A percentile compares a stretch with the other conserved stretches of the same genome.
Evolutionary conservation across 2,797 vertebrate genomes (phyloP).

Genomic region (Anguilla marmorata): DNA sequence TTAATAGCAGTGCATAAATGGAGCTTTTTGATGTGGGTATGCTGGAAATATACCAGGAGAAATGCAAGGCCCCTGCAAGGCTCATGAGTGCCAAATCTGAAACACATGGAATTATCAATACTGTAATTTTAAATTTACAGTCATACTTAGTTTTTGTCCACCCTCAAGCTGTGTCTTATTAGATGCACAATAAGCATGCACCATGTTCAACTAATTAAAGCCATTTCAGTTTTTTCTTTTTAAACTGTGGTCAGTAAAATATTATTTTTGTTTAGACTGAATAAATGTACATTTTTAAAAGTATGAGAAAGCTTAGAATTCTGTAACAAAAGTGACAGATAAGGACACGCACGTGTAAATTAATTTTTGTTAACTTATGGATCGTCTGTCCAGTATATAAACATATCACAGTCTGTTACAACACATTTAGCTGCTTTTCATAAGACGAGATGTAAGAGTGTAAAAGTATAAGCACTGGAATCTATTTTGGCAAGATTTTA

Average conservation of each 20-base stretch:
- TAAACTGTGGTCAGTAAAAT: slow-evolving; percentile 12
- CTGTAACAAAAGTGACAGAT: slow-evolving; percentile 39
- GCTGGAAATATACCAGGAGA: background rate
- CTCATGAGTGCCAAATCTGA: background rate
- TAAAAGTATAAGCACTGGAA: slow-evolving; percentile 46
- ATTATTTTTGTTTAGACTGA: background rate
- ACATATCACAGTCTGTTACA: slow-evolving; percentile 48
- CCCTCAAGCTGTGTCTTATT: background rate
- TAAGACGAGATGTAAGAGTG: slow-evolving; percentile 39
- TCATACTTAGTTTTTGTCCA: background rate
- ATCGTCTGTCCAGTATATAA: slow-evolving; percentile 19
- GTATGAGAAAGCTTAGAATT: background rate
- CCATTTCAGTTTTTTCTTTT: background rate
- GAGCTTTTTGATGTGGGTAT: slow-evolving; percentile 14
- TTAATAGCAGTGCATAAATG: slow-evolving; percentile 11
- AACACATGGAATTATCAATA: background rate
- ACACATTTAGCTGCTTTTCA: slow-evolving; percentile 43
- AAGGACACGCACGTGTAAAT: slow-evolving; percentile 33
- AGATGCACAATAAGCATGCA: slow-evolving; percentile 2
- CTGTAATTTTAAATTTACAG: slow-evolving; percentile 6
- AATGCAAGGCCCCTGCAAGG: background rate
- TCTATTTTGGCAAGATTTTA: slow-evolving; percentile 23
- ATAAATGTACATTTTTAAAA: slow-evolving; percentile 12
- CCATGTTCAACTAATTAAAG: background rate
- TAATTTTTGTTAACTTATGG: slow-evolving; percentile 10